A percentile compares a stretch with the other conserved stretches of the same genome.
These are phyloP conservation scores for Drosophila colorata DNA, from an alignment of 2,888 invertebrate species.

Conservation along the genomic window DNA sequence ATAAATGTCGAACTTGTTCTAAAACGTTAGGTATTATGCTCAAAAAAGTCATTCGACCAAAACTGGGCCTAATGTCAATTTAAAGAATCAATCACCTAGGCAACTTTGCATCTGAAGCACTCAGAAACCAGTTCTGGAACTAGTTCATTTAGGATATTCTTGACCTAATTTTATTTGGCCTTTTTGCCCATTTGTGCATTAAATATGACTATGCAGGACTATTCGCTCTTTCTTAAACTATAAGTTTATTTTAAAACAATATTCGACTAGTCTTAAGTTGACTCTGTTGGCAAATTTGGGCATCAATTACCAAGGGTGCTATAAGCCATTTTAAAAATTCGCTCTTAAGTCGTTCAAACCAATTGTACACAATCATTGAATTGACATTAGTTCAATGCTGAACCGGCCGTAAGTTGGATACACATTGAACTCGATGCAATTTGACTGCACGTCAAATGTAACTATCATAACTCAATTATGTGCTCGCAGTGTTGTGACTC, in stretches of 20 bases:
- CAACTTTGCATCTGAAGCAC: too few species aligned
- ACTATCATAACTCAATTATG: not conserved
- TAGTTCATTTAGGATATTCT: not conserved
- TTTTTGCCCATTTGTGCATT: not conserved
- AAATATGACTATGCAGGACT: not conserved
- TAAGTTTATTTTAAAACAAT: not conserved
- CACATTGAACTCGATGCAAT: not conserved
- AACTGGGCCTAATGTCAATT: too few species aligned
- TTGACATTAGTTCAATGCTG: not conserved
- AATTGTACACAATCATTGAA: not conserved
- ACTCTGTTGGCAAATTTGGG: not conserved
- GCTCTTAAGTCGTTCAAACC: not conserved
- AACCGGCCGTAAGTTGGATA: not conserved
- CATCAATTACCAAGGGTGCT: not conserved
- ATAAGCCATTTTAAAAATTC: not conserved
- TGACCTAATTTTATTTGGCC: too few species aligned
- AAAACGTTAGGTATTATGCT: too few species aligned
- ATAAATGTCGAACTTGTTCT: too few species aligned
- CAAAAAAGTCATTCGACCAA: too few species aligned
- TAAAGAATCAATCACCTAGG: too few species aligned
- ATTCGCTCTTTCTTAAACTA: not conserved
- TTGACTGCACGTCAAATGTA: not conserved
- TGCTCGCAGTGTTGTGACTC: not conserved
- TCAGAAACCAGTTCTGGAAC: too few species aligned
- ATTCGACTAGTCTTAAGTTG: not conserved